Conservation (phyloP, 2,888 invertebrate genomes). For the Neoscelio sp. region DNA sequence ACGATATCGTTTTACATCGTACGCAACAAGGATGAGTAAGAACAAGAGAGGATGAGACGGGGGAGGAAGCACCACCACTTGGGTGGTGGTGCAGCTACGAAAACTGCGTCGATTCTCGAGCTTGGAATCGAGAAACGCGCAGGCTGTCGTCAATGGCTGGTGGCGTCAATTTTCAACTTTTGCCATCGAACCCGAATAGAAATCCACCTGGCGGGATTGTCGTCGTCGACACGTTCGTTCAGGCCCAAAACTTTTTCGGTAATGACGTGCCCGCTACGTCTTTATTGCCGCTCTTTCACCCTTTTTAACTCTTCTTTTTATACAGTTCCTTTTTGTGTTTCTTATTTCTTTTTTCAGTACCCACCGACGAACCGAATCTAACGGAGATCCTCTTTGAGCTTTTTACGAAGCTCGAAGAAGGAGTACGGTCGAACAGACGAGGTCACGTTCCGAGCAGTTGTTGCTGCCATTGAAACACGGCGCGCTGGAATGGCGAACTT, state of each 20-base stretch:
- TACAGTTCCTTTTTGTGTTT: too few relatives aligned
- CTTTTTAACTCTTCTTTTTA: constrained; percentile 45
- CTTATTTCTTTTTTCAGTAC: constrained; percentile 30
- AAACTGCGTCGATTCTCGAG: constrained; percentile 12
- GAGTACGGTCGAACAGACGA: constrained; percentile 49
- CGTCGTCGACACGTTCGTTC: constrained; percentile 16
- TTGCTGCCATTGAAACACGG: constrained; percentile 55
- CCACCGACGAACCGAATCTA: constrained; percentile 45
- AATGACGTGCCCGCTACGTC: constrained; percentile 54
- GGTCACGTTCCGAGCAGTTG: constrained; percentile 65
- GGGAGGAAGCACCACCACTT: constrained; percentile 31
- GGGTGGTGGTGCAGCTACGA: constrained; percentile 48
- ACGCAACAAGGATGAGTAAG: constrained; percentile 65
- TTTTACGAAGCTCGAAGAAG: constrained; percentile 43
- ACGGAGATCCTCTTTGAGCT: constrained; percentile 56
- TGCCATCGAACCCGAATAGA: constrained; percentile 78
- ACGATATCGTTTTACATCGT: constrained; percentile 73
- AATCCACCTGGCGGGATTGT: constrained; percentile 12
- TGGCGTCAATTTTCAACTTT: constrained; percentile 79
- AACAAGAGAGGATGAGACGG: constrained; percentile 57
- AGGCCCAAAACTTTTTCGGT: constrained; percentile 69
- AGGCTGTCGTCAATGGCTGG: constrained; percentile 77
- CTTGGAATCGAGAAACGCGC: constrained; percentile 73
- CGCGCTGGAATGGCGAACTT: constrained; percentile 69
- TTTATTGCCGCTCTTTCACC: constrained; percentile 53